A percentile compares a stretch with the other conserved stretches of the same genome.
Evolutionary conservation across 2,113 vertebrate species (phyloP).

Genomic region (Etia nguti): DNA sequence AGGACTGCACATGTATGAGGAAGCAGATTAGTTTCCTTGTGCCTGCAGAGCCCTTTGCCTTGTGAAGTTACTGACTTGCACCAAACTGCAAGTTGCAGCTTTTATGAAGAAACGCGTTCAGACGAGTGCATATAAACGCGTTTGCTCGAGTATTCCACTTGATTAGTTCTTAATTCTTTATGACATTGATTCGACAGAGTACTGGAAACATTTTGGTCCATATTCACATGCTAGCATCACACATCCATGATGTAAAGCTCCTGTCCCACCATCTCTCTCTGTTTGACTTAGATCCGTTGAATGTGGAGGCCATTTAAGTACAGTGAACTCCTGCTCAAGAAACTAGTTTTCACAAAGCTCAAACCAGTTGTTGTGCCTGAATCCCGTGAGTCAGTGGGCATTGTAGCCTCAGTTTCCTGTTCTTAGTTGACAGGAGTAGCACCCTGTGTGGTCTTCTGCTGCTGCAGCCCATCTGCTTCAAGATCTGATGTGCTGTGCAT

Average conservation of each 20-base stretch:
- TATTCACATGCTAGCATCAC: not conserved
- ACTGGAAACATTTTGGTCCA: not conserved
- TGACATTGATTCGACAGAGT: not conserved
- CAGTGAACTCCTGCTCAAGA: not conserved
- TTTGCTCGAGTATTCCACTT: not conserved
- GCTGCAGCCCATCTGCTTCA: not conserved
- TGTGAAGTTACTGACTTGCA: not conserved
- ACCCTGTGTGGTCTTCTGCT: not conserved
- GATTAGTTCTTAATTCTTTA: not conserved
- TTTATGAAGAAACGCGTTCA: not conserved
- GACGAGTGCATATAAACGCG: not conserved
- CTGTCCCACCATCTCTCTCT: not conserved
- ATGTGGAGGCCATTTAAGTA: not conserved
- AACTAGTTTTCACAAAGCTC: not conserved
- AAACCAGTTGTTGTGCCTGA: not conserved
- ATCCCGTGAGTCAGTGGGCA: not conserved
- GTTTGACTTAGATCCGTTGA: not conserved
- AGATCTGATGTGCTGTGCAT: not conserved
- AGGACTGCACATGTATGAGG: not conserved
- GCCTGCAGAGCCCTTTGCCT: not conserved
- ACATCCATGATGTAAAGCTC: not conserved
- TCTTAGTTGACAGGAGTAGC: not conserved
- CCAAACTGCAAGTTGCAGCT: not conserved
- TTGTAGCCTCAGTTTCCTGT: not conserved
- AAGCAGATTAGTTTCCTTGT: slow-evolving; percentile 1